Percentiles rank a stretch among this genome's conserved stretches.
phyloP scores from a whole-genome alignment of 2,797 vertebrate species.

The Phoeniculus purpureus region DNA sequence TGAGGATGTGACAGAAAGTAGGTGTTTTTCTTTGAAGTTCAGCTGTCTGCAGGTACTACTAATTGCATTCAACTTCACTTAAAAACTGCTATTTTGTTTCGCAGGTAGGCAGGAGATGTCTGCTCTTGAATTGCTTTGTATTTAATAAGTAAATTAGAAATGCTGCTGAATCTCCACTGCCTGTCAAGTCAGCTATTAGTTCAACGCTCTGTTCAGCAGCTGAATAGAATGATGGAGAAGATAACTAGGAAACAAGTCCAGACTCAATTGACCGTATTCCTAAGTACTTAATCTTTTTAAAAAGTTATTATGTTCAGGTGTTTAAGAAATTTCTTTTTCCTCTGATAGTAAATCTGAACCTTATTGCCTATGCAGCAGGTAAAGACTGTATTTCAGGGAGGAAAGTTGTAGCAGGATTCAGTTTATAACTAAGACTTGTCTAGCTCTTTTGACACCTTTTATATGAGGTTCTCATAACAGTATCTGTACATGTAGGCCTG shows the following conservation, averaged over 20 bases:
- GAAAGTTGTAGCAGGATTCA: not conserved
- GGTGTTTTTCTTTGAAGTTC: slow-evolving; percentile 19
- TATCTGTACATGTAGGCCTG: not conserved
- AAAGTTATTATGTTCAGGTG: not conserved
- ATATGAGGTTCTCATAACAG: not conserved
- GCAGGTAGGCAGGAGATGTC: not conserved
- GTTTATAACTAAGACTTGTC: not conserved
- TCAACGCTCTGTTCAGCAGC: not conserved
- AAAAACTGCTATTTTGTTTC: slow-evolving; percentile 25
- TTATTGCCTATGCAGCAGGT: not conserved
- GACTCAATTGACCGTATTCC: not conserved
- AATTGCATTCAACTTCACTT: slow-evolving; percentile 6
- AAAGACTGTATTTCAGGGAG: not conserved
- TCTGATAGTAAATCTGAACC: not conserved
- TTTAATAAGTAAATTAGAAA: slow-evolving; percentile 33
- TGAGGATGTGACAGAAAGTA: not conserved
- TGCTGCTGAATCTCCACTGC: not conserved
- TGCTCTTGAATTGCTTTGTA: slow-evolving; percentile 57
- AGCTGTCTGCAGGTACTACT: slow-evolving; percentile 5
- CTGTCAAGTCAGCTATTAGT: not conserved
- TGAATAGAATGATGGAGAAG: not conserved
- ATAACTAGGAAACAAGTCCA: not conserved
- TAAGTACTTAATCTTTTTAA: not conserved
- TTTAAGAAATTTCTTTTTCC: not conserved
- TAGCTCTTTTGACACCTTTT: not conserved